Percentiles rank a stretch among this genome's conserved stretches.
These are phyloP conservation scores for Liposcelis brunnea DNA, from an alignment of 2,888 invertebrate species.

Conservation along the genomic window DNA sequence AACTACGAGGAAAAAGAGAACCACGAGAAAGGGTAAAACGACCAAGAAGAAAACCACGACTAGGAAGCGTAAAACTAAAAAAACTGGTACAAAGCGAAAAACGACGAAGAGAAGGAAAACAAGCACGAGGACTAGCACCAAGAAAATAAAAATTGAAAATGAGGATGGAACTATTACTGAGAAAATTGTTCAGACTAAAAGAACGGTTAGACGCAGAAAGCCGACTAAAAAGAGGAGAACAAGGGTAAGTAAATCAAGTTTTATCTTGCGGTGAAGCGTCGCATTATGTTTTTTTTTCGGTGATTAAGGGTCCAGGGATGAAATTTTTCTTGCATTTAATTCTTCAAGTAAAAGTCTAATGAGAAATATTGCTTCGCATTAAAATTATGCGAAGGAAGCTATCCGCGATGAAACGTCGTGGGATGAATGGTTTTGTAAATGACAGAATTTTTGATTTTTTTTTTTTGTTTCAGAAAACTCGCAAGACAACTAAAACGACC, in stretches of 20 bases:
- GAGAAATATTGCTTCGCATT: no score
- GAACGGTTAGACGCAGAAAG: constrained; percentile 9
- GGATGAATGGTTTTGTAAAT: no score
- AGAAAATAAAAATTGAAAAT: constrained; percentile 10
- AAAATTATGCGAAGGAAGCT: no score
- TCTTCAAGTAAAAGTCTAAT: no score
- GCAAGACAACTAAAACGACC: no score
- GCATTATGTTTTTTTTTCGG: no score
- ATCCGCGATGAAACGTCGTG: no score
- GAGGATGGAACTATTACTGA: constrained; percentile 16
- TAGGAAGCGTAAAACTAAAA: constrained; percentile 18
- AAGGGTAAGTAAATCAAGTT: constrained; percentile 10
- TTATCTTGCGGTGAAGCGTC: no score
- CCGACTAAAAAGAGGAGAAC: constrained; percentile 14
- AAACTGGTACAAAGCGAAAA: constrained; percentile 13
- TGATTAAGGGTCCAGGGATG: no score
- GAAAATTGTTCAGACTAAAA: constrained; percentile 14
- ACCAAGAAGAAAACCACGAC: constrained; percentile 5
- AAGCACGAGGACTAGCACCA: constrained; percentile 11
- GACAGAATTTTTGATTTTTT: no score
- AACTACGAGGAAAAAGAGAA: constrained; percentile 11
- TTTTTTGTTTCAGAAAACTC: constrained; percentile 9
- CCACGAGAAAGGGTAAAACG: no score
- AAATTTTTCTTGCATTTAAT: no score
- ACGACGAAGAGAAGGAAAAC: constrained; percentile 13